Evolutionary conservation across 2,113 vertebrate genomes (phyloP), one percentile per base, ranked within the genome.

Genomic region (Periophthalmodon schlosseri): DNA sequence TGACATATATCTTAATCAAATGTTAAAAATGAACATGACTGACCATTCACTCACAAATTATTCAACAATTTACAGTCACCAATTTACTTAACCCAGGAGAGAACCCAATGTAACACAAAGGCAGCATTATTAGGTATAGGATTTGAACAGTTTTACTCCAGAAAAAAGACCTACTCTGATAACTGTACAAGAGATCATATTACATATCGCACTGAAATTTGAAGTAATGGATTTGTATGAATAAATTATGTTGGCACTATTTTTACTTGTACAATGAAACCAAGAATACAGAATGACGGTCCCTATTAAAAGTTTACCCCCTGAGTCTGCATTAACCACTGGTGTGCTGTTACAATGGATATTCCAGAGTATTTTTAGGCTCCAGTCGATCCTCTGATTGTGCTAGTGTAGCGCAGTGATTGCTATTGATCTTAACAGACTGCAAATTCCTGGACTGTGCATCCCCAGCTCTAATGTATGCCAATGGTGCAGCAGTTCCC

Each of bases 381-480:
- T 65, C 24, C 1, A 79, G 82, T 84, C 76, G 57, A 89, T 81
- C 67, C 52, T 80, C 77, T 79, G 76, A 79, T 79, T 74, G 52
- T 75, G 80, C 78, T 57, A 69, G 72, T 79, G 78, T 84, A 76
- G 72, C 73, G 46, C 66, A 61, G 75, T 89, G 85, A 91, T 91
- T 85, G 77, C 75, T 90, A 89, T 90, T 90, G 89, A 92, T 92
- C 77, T 70, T 58, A 80, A 80, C 71, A 63, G 79, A 72, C 77
- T 74, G 70, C 70, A 85, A 78, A 85, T 76, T 69, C 52, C 74
- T 39, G 64, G 60, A 49, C 68, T 18, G n/a, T 34, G 34, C 36
- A 60, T 63, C 14, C 44, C 67, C 61, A 64, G 33, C 64, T 61
- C 69, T 70, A 54, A 71, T 74, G 7, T 34, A 63, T 63, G 24